phyloP scores from a whole-genome alignment of 2,888 invertebrate species.

The Cheilosia vulpina region DNA sequence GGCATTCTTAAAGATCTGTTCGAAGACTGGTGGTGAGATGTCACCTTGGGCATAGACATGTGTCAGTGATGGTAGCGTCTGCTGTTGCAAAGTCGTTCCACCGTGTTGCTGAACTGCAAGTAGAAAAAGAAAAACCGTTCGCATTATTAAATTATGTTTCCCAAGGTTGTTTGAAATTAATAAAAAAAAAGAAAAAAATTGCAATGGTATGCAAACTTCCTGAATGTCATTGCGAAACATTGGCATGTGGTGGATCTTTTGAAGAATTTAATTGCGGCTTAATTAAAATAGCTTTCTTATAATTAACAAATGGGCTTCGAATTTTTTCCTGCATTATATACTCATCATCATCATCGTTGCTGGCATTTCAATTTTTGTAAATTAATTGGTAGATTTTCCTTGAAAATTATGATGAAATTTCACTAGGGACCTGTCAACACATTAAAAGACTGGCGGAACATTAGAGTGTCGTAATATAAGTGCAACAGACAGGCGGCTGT shows the following conservation, averaged over 20 bases:
- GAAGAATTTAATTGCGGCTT: constrained; percentile 16
- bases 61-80: constrained; percentile 83
- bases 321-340: background rate
- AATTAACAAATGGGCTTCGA: constrained; percentile 13
- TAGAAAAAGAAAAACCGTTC: constrained; percentile 73
- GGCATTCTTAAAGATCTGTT: constrained; percentile 97
- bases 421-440: constrained; percentile 6
- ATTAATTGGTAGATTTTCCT: constrained; percentile 1
- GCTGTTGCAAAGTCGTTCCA: constrained; percentile 77
- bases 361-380: background rate
- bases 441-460: too few relatives aligned
- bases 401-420: constrained; percentile 6
- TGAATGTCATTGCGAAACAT: constrained; percentile 11
- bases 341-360: background rate
- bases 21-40: constrained; percentile 96
- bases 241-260: constrained; percentile 11
- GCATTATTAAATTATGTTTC: background rate
- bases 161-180: background rate
- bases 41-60: constrained; percentile 88
- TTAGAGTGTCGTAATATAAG: background rate
- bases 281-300: constrained; percentile 29
- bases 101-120: constrained; percentile 80
- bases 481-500: background rate
- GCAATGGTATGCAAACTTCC: background rate
- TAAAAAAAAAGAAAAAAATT: background rate